phyloP scores from a whole-genome alignment of 2,888 invertebrate genomes.

The Leucoptera coffeella region DNA sequence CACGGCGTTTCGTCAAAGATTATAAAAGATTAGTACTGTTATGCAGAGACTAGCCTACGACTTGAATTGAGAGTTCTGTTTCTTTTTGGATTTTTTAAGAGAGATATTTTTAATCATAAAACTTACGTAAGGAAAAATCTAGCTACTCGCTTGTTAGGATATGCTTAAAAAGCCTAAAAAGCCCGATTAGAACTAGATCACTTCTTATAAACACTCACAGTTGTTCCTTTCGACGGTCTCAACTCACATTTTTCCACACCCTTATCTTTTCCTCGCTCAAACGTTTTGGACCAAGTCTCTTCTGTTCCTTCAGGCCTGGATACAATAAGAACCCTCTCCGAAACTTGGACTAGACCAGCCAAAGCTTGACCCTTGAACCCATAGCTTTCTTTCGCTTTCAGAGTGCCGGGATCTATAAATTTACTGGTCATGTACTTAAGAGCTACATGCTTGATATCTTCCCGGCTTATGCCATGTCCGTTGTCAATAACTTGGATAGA shows the following conservation, averaged over 20 bases:
- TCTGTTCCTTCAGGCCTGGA: constrained; percentile 35
- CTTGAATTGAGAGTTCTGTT: too few species aligned
- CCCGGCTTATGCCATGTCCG: constrained; percentile 58
- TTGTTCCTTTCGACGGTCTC: constrained; percentile 65
- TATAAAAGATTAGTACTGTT: too few species aligned
- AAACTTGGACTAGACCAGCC: constrained; percentile 54
- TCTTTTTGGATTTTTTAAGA: too few species aligned
- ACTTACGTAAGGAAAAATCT: too few species aligned
- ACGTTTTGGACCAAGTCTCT: constrained; percentile 54
- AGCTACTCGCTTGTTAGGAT: too few species aligned
- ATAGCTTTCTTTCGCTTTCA: constrained; percentile 48
- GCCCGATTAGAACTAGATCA: too few species aligned
- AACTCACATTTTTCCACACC: constrained; percentile 15
- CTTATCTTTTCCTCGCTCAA: constrained; percentile 35
- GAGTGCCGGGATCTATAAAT: constrained; percentile 40
- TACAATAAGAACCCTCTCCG: constrained; percentile 52
- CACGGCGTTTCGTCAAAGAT: too few species aligned
- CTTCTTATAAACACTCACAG: constrained; percentile 40
- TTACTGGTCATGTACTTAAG: constrained; percentile 61
- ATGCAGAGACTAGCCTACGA: too few species aligned
- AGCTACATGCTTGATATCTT: constrained; percentile 54
- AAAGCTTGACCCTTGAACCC: constrained; percentile 67
- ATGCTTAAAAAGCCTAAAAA: too few species aligned
- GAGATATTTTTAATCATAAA: too few species aligned
- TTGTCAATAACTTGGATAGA: constrained; percentile 73